Evolutionary conservation across 2,888 invertebrate species (phyloP), one percentile per base, ranked within the genome.

Genomic region (Oligia latruncula): DNA sequence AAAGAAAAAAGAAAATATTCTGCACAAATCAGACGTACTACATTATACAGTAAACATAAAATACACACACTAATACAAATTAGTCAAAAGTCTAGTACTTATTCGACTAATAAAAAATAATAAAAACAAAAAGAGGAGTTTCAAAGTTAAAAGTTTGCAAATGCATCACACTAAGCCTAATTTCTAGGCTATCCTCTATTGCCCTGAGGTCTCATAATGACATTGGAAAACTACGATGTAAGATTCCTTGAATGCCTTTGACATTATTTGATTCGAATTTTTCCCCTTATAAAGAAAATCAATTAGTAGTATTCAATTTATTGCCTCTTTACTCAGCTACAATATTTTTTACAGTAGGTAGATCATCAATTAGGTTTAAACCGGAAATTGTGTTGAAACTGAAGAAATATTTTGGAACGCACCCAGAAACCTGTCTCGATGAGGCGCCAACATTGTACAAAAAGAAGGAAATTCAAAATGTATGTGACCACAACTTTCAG

Each of bases 401-500:
- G 55, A 75, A 67, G 72, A 62, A 72, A 83, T 81, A 73, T 77
- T 81, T 85, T 83, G 83, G 83, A 85, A 77, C 46, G 72, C 35
- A 55, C 55, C 83, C 83, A 83, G 60, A 43, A 85, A 35, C 17
- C 43, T 5, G 70, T 67, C 71, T 71, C 71, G 73, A 75, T 76
- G 71, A 72, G 55, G 80, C 40, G 83, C 83, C 83, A 83, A 83
- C 68, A 81, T 73, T 71, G 11, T 46, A 43, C 64, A 81, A 81
- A 82, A 85, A 70, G 52, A 73, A 60, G n/a, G 23, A 76, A 23
- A 20, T 46, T 29, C 9, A 62, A 35, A 77, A 77, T 85, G 15
- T 77, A 85, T 83, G 83, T 77, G 85, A 72, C 83, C 85, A 81
- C 77, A 49, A 15, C 20, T 20, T 4, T 40, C 11, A 0, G 1